These are phyloP conservation scores for Nibea albiflora DNA, from an alignment of 2,113 vertebrate genomes.

Conservation along the genomic window DNA sequence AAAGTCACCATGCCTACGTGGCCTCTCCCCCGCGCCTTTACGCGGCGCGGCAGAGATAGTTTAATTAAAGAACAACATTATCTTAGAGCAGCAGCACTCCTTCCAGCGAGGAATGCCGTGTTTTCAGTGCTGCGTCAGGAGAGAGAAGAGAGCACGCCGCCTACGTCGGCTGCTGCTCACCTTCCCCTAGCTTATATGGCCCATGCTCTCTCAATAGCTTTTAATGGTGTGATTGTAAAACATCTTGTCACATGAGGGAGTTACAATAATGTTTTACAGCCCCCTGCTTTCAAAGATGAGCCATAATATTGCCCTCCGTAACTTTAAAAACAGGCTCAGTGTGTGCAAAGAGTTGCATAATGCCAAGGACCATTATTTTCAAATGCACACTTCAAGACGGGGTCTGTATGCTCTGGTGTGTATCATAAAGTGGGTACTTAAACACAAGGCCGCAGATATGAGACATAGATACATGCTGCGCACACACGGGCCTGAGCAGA, in stretches of 20 bases:
- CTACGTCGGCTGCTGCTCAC: conserved; percentile 7
- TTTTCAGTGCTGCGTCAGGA: conserved; percentile 58
- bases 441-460: conserved; percentile 44
- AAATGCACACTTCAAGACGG: conserved; percentile 62
- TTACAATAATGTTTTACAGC: conserved; percentile 75
- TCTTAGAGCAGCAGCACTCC: conserved; percentile 71
- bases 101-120: conserved; percentile 49
- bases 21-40: conserved; percentile 33
- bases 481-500: neutral
- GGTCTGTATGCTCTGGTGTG: conserved; percentile 39
- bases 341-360: conserved; percentile 74
- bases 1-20: conserved; percentile 39
- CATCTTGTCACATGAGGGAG: conserved; percentile 74
- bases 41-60: conserved; percentile 60
- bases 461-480: conserved; percentile 1
- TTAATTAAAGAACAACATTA: conserved; percentile 88
- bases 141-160: conserved; percentile 22
- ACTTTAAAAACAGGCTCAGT: conserved; percentile 68
- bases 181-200: conserved; percentile 27
- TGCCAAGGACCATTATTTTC: conserved; percentile 58
- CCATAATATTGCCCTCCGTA: conserved; percentile 69
- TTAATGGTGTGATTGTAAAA: conserved; percentile 74
- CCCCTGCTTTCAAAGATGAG: conserved; percentile 70
- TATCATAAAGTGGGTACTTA: conserved; percentile 69
- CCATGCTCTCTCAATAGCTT: conserved; percentile 47